These are phyloP conservation scores for Tortricodes alternella DNA, from an alignment of 2,888 invertebrate species.

Conservation along the genomic window DNA sequence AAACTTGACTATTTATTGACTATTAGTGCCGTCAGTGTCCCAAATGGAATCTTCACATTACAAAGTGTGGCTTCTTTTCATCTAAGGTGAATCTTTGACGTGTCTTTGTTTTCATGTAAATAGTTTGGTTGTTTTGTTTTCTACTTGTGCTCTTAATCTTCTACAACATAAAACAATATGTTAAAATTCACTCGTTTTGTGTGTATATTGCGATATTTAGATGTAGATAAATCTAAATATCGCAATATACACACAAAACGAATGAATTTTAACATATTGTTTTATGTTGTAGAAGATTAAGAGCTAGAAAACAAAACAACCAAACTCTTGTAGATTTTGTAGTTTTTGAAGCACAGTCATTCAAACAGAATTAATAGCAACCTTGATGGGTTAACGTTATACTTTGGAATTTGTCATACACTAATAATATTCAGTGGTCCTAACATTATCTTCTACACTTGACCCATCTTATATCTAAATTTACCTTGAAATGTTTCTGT, in stretches of 20 bases:
- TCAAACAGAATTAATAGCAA: conserved; percentile 13
- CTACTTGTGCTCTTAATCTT: no score
- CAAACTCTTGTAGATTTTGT: no score
- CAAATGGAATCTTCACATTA: conserved; percentile 8
- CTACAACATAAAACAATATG: no score
- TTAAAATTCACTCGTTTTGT: no score
- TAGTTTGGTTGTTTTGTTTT: no score
- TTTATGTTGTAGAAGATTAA: no score
- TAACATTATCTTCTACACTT: conserved; percentile 10
- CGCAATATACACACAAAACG: not conserved
- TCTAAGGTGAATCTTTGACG: conserved; percentile 19
- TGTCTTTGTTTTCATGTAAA: not conserved
- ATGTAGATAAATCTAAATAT: no score
- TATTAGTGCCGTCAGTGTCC: conserved; percentile 19
- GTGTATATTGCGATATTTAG: no score
- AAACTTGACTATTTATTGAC: conserved; percentile 31
- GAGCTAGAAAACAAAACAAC: no score
- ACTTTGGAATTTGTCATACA: conserved; percentile 24
- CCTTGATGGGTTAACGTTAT: conserved; percentile 23
- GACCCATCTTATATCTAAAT: not conserved
- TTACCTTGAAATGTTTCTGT: no score
- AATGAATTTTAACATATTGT: no score
- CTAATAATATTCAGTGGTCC: conserved; percentile 1
- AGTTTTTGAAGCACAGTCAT: not conserved
- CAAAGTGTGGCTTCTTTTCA: not conserved